A percentile compares a stretch with the other conserved stretches of the same genome.
These are phyloP conservation scores for Steinernema khuongi DNA, from an alignment of 1,140 invertebrate species.

Conservation along the genomic window DNA sequence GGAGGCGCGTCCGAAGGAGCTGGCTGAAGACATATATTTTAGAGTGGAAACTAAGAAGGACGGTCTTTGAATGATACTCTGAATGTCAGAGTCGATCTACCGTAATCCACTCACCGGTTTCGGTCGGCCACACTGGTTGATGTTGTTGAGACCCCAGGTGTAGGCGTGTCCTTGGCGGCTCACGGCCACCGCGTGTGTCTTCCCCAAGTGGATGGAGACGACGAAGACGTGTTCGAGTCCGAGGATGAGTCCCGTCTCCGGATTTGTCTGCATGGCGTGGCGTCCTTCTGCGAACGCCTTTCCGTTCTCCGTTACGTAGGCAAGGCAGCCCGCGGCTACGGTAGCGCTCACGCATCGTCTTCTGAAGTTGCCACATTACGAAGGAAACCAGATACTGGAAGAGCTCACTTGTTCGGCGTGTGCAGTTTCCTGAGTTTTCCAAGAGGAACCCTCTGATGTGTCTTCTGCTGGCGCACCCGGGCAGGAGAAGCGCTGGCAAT, in stretches of 20 bases:
- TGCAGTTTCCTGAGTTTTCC: slow-evolving; percentile 38
- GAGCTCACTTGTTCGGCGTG: slow-evolving; percentile 44
- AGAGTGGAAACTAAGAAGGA: too few relatives aligned
- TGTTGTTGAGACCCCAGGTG: slow-evolving; percentile 94
- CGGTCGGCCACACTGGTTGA: slow-evolving; percentile 90
- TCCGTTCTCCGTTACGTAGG: slow-evolving; percentile 49
- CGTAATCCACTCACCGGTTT: background rate
- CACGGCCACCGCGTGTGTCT: slow-evolving; percentile 83
- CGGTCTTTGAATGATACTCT: too few relatives aligned
- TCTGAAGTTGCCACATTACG: too few relatives aligned
- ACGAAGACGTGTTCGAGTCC: slow-evolving; percentile 74
- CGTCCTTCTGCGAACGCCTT: slow-evolving; percentile 45
- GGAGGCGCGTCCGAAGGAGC: background rate
- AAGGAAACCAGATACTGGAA: background rate
- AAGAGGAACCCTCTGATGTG: background rate
- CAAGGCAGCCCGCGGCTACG: slow-evolving; percentile 40
- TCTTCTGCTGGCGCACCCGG: background rate
- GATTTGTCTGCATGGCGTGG: slow-evolving; percentile 38
- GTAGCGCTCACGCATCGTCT: slow-evolving; percentile 28
- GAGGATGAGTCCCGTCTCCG: slow-evolving; percentile 56
- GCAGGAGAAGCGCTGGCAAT: background rate
- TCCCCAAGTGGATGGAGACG: slow-evolving; percentile 80
- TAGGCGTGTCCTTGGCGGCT: slow-evolving; percentile 82
- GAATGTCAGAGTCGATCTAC: too few relatives aligned
- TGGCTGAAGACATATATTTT: background rate